A percentile compares a stretch with the other conserved stretches of the same genome.
These are phyloP conservation scores for Agrypnus murinus DNA, from an alignment of 2,888 invertebrate species.

Conservation along the genomic window DNA sequence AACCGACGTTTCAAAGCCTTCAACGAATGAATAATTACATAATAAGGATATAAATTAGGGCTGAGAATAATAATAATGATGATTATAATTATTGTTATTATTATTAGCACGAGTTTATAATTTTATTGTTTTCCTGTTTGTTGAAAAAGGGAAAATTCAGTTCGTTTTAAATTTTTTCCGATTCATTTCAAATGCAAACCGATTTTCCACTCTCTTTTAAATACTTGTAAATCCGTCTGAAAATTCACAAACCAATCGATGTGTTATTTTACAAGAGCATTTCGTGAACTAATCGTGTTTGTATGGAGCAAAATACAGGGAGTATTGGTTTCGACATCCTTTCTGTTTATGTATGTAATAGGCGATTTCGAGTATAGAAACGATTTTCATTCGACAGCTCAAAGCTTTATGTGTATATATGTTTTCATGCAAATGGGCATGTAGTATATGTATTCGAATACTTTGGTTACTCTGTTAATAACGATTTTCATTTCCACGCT, in stretches of 20 bases:
- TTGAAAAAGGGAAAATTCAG: too few species aligned
- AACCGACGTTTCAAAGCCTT: not conserved
- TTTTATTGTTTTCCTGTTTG: not conserved
- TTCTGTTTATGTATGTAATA: conserved; percentile 39
- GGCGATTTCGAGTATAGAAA: conserved; percentile 31
- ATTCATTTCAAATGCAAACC: conserved; percentile 25
- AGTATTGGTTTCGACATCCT: conserved; percentile 42
- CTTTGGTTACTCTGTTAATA: conserved; percentile 19
- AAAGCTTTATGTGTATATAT: conserved; percentile 31
- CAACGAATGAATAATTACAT: conserved; percentile 21
- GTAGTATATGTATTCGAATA: conserved; percentile 11
- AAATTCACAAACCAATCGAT: conserved; percentile 35
- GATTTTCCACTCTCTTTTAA: conserved; percentile 11
- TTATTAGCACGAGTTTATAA: not conserved
- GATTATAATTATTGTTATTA: not conserved
- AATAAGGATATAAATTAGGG: conserved; percentile 9
- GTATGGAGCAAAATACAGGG: conserved; percentile 38
- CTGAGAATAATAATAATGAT: not conserved
- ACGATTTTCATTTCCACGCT: conserved; percentile 12
- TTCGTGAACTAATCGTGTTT: conserved; percentile 41
- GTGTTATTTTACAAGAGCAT: conserved; percentile 38
- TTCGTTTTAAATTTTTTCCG: not conserved
- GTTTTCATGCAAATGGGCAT: not conserved
- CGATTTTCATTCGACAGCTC: conserved; percentile 32
- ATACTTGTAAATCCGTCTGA: conserved; percentile 36